Evolutionary conservation across 2,888 invertebrate genomes (phyloP), one percentile per base, ranked within the genome.

Genomic region (Pyrochroa serraticornis): DNA sequence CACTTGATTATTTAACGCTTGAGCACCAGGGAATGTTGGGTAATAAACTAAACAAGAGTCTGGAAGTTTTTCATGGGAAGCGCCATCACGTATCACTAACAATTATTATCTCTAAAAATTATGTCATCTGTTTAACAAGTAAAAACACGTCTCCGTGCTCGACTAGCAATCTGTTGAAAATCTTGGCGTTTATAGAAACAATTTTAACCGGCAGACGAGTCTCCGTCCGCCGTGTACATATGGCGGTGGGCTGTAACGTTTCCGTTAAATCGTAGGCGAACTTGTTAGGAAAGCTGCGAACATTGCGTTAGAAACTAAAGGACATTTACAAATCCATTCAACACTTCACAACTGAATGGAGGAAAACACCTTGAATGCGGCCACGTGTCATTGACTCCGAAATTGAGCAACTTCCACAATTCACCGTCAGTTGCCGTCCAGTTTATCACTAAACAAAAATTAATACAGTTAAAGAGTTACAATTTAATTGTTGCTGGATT

Each of bases 231-330:
- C 41, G 37, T 39, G 52, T 41, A 53, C 53, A 53, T 34, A 41
- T 53, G 53, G 33, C 39, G 34, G 53, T 53, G 53, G 53, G 53
- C 46, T 53, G 53, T 35, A 46, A 46, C 46, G 46, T 53, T 53
- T 53, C 53, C 53, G 53, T 46, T 46, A 42, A 53, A 53, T 35
- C 46, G 53, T 53, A 35, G 53, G 53, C 53, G 53, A 33, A 53
- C 53, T 46, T 30, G 46, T 35, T 46, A 33, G 14, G 10, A 41
- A 49, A 46, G 53, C 53, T 44, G 43, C 50, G 22, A 39, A 9
- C 35, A 31, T 41, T 43, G 43, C 42, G 37, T 43, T 42, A 43
- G 42, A 31, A 34, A 43, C 22, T 31, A 52, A 37, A 37, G 31
- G 38, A 43, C 52, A 43, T 44, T 33, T 35, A 14, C 22, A 45